A percentile compares a stretch with the other conserved stretches of the same genome.
These are phyloP conservation scores for Megastigmus dorsalis DNA, from an alignment of 2,888 invertebrate genomes.

Conservation along the genomic window DNA sequence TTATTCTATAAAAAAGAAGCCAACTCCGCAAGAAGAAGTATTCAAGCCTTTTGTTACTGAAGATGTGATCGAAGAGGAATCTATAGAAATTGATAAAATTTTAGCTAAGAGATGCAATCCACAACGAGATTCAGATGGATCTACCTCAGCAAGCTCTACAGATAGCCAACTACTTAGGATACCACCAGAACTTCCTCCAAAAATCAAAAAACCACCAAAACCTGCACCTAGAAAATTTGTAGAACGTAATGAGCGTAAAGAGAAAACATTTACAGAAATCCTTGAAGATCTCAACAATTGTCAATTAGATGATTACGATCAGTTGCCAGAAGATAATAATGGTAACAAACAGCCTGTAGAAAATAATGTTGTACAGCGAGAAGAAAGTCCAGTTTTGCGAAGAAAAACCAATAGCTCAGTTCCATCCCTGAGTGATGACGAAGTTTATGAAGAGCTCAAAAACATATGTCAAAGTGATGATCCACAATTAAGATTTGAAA, in stretches of 20 bases:
- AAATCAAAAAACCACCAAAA: conserved; percentile 66
- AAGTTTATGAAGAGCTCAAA: conserved; percentile 85
- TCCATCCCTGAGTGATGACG: conserved; percentile 81
- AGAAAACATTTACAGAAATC: conserved; percentile 68
- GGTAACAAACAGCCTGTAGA: conserved; percentile 41
- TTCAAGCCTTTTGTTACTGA: conserved; percentile 90
- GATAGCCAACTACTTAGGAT: conserved; percentile 64
- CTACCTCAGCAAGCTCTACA: conserved; percentile 64
- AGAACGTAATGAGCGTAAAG: conserved; percentile 62
- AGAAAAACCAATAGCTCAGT: conserved; percentile 77
- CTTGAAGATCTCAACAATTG: conserved; percentile 65
- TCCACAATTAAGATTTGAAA: conserved; percentile 87
- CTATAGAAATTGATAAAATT: conserved; percentile 87
- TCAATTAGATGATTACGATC: conserved; percentile 60
- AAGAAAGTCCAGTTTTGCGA: conserved; percentile 79
- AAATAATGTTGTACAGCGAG: conserved; percentile 56
- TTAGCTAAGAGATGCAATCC: conserved; percentile 78
- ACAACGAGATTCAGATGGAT: conserved; percentile 64
- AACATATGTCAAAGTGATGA: conserved; percentile 89
- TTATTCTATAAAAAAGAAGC: conserved; percentile 89
- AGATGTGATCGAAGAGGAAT: conserved; percentile 87
- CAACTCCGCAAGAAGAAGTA: conserved; percentile 76
- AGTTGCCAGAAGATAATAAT: conserved; percentile 48
- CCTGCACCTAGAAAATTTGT: conserved; percentile 64
- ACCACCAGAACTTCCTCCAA: conserved; percentile 69